These are phyloP conservation scores for Sisor rabdophorus DNA, from an alignment of 2,113 vertebrate species.

Conservation along the genomic window DNA sequence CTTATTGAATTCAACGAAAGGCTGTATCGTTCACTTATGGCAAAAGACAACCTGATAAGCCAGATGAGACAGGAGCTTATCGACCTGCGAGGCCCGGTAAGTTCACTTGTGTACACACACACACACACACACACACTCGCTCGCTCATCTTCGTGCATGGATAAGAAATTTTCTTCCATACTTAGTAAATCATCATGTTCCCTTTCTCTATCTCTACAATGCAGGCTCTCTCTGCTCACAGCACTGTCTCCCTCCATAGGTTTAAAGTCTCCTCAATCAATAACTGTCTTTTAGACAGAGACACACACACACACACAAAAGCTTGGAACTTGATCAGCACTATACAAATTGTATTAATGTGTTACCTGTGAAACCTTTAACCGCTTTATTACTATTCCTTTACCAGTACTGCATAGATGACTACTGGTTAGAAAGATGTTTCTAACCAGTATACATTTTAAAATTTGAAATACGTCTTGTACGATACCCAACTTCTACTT, in stretches of 20 bases:
- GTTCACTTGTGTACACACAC: conserved; percentile 45
- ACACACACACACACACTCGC: conserved; percentile 26
- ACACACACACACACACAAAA: conserved; percentile 23
- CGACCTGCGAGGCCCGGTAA: conserved; percentile 90
- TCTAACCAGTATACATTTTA: neutral
- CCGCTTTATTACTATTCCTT: neutral
- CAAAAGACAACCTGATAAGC: conserved; percentile 90
- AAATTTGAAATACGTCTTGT: neutral
- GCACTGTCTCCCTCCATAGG: conserved; percentile 30
- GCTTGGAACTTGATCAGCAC: neutral
- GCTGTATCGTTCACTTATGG: conserved; percentile 89
- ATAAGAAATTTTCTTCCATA: conserved; percentile 13
- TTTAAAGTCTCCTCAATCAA: conserved; percentile 28
- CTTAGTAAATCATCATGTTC: conserved; percentile 25
- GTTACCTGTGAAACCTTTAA: neutral
- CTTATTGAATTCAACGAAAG: conserved; percentile 97
- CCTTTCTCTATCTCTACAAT: conserved; percentile 38
- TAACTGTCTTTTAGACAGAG: conserved; percentile 13
- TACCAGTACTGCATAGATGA: neutral
- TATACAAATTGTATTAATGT: neutral
- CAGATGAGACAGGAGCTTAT: conserved; percentile 98
- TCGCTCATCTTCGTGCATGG: neutral
- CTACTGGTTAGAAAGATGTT: neutral
- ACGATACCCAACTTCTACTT: neutral
- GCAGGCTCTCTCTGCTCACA: conserved; percentile 28